Evolutionary conservation across 2,113 vertebrate species (phyloP), one percentile per base, ranked within the genome.

Genomic region (Psammodynastes pulverulentus): DNA sequence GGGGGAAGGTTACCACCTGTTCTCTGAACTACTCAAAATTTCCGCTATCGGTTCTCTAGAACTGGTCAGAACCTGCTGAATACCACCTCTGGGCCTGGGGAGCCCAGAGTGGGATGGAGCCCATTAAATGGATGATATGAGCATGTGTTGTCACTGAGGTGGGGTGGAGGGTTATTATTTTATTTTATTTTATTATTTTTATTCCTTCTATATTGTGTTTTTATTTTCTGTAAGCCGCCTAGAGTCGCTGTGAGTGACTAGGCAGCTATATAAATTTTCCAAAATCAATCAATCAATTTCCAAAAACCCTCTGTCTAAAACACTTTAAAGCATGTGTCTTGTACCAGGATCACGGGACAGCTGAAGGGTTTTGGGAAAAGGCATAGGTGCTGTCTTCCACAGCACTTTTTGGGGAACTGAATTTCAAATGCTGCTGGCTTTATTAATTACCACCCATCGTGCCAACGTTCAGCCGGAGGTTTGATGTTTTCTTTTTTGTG

Each of bases 401-500:
- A 79, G 67, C 67, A 79, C 67, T 8, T 79, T 21, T 79, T 79
- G 0, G 10, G 13, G 34, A 79, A 43, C 6, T 23, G 6, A 43
- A 43, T 43, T 19, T 43, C 34, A 43, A 43, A 21, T 21, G 72
- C 34, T 79, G 34, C 72, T 17, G 1, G 34, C 72, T 7, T 79
- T 39, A 43, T 21, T 79, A 92, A 52, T 13, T n/a, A 89, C 24
- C 46, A 0, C 1, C 0, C 86, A 79, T n/a, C n/a, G n/a, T 67
- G 62, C 29, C 62, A 88, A 93, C 92, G 48, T 90, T 13, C 79
- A 67, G 45, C 23, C 29, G 92, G 0, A 9, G 91, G 93, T 94
- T 91, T 10, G 54, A 89, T 39, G 45, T 21, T 91, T 72, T 34
- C 86, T 51, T 2, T 5, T 92, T 94, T 94, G 46, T 92, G 1